Conservation (phyloP, 2,888 invertebrate species). For the Gymnoscelis rufifasciata region DNA sequence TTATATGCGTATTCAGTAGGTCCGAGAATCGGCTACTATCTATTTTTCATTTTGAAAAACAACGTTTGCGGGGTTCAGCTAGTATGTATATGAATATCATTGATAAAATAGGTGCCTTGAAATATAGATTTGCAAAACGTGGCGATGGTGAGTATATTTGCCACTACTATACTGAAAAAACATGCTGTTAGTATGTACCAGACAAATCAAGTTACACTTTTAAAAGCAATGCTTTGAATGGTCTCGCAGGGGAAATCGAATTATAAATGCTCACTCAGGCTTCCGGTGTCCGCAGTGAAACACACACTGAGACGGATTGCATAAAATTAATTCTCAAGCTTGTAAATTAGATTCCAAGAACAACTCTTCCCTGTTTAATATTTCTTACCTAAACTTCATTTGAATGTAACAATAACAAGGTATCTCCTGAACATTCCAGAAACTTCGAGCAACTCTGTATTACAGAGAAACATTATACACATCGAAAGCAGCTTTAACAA, state of each 20-base stretch:
- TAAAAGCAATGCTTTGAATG: conserved; percentile 35
- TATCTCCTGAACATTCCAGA: conserved; percentile 44
- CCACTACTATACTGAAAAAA: too few relatives aligned
- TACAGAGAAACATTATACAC: conserved; percentile 53
- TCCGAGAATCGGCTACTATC: too few relatives aligned
- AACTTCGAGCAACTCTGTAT: conserved; percentile 53
- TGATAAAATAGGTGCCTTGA: too few relatives aligned
- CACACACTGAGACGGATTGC: too few relatives aligned
- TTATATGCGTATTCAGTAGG: too few relatives aligned
- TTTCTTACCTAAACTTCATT: conserved; percentile 46
- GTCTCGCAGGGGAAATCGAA: conserved; percentile 64
- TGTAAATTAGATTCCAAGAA: not conserved
- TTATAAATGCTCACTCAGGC: conserved; percentile 67
- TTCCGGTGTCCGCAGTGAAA: conserved; percentile 54
- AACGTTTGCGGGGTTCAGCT: too few relatives aligned
- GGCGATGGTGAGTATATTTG: too few relatives aligned
- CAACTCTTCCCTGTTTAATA: not conserved
- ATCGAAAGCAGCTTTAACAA: conserved; percentile 71
- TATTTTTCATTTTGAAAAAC: too few relatives aligned
- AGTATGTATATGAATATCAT: too few relatives aligned
- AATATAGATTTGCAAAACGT: too few relatives aligned
- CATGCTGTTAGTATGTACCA: too few relatives aligned
- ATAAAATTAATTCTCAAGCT: not conserved
- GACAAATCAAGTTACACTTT: conserved; percentile 22
- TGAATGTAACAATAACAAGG: conserved; percentile 24